Conservation (phyloP, 2,888 invertebrate species). For the Parnassius glacialis region DNA sequence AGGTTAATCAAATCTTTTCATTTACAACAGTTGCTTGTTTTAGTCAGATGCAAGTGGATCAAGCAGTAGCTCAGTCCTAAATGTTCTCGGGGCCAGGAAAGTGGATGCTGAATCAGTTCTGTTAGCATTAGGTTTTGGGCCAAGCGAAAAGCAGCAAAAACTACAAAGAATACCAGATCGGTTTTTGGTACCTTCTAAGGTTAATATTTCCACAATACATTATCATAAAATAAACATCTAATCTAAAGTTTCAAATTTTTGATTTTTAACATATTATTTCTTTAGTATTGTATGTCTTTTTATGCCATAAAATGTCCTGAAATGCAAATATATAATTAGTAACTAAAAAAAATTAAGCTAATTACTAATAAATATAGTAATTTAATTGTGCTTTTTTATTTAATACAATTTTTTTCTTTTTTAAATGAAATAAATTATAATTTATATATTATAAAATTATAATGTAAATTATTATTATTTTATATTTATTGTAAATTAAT, state of each 20-base stretch:
- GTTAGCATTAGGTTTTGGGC: conserved; percentile 90
- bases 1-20: no score
- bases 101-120: conserved; percentile 95
- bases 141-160: conserved; percentile 84
- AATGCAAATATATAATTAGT: no score
- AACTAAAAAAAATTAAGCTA: no score
- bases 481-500: not conserved
- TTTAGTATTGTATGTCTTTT: no score
- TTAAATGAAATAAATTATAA: no score
- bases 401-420: conserved; percentile 11
- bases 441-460: not conserved
- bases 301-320: no score
- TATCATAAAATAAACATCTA: no score
- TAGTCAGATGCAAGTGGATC: conserved; percentile 77
- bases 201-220: conserved; percentile 41
- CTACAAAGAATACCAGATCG: conserved; percentile 88
- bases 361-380: no score
- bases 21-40: conserved; percentile 8
- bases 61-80: conserved; percentile 89
- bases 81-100: conserved; percentile 89
- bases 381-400: no score
- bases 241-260: no score
- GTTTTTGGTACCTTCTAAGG: conserved; percentile 91
- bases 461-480: not conserved
- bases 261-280: no score